Evolutionary conservation across 1,140 invertebrate species (phyloP).

Genomic region (Scaptomyza montana): DNA sequence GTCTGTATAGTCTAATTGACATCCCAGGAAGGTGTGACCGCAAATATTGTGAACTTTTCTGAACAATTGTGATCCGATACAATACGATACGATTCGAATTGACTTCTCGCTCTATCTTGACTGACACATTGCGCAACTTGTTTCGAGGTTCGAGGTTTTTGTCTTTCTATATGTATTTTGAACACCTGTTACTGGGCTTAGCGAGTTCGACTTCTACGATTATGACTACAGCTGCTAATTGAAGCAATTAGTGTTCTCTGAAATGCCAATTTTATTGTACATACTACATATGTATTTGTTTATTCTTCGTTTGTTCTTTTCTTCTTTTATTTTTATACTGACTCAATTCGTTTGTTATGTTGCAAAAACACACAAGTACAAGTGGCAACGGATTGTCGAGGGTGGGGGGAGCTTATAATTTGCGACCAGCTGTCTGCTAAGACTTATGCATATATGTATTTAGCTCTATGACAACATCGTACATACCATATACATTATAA

Average conservation of each 20-base stretch:
- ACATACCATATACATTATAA: too few species aligned
- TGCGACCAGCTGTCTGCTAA: slow-evolving; percentile 40
- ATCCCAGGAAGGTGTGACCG: slow-evolving; percentile 58
- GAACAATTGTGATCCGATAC: slow-evolving; percentile 53
- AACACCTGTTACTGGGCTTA: slow-evolving; percentile 54
- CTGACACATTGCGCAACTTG: slow-evolving; percentile 63
- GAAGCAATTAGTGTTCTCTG: slow-evolving; percentile 72
- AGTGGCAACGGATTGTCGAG: neutral
- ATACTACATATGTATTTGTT: too few species aligned
- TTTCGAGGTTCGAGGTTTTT: slow-evolving; percentile 30
- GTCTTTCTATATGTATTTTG: slow-evolving; percentile 14
- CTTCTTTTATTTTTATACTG: slow-evolving; percentile 19
- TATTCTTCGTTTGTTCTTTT: slow-evolving; percentile 37
- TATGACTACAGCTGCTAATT: slow-evolving; percentile 50
- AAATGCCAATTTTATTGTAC: slow-evolving; percentile 55
- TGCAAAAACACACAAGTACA: neutral
- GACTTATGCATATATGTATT: neutral
- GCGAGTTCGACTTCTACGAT: neutral
- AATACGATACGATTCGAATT: slow-evolving; percentile 28
- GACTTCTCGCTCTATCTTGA: slow-evolving; percentile 20
- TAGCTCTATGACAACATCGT: slow-evolving; percentile 56
- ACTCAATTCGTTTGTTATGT: slow-evolving; percentile 57
- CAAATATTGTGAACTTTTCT: slow-evolving; percentile 57
- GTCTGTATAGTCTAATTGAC: slow-evolving; percentile 54
- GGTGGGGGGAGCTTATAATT: slow-evolving; percentile 50